Conservation (phyloP, 2,113 vertebrate genomes). For the Nothobranchius furzeri region DNA sequence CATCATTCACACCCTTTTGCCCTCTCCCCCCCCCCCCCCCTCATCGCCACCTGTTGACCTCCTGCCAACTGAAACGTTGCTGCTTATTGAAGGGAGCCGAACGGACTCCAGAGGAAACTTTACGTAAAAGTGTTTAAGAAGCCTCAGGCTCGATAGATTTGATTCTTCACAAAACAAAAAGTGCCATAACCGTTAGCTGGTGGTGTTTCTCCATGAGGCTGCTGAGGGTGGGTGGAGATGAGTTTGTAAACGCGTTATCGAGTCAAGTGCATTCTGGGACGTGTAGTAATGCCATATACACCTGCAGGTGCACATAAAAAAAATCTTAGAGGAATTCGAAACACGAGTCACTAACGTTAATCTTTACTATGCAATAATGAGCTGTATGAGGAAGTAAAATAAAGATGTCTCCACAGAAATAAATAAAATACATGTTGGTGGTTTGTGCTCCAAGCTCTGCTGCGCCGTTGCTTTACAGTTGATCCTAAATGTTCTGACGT, state of each 20-base stretch:
- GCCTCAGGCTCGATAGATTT: neutral
- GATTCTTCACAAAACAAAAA: constrained; percentile 13
- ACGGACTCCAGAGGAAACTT: constrained; percentile 18
- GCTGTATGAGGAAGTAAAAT: neutral
- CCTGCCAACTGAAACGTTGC: constrained; percentile 35
- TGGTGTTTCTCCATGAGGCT: neutral
- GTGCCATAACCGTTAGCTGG: neutral
- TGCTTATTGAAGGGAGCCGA: constrained; percentile 42
- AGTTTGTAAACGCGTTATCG: too few species aligned
- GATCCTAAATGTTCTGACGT: too few species aligned
- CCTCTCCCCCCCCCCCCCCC: constrained; percentile 44
- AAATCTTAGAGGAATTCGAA: too few species aligned
- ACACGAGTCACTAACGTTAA: too few species aligned
- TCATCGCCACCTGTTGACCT: constrained; percentile 38
- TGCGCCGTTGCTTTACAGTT: too few species aligned
- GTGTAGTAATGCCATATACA: too few species aligned
- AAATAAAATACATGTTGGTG: neutral
- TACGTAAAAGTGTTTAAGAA: constrained; percentile 29
- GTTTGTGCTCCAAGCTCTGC: neutral
- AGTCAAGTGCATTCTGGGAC: too few species aligned
- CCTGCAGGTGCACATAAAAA: too few species aligned
- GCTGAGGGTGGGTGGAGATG: too few species aligned
- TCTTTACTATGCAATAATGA: neutral
- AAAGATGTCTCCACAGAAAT: neutral
- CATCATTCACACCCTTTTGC: neutral